Conservation (phyloP, 2,888 invertebrate genomes). For the Muscina levida region DNA sequence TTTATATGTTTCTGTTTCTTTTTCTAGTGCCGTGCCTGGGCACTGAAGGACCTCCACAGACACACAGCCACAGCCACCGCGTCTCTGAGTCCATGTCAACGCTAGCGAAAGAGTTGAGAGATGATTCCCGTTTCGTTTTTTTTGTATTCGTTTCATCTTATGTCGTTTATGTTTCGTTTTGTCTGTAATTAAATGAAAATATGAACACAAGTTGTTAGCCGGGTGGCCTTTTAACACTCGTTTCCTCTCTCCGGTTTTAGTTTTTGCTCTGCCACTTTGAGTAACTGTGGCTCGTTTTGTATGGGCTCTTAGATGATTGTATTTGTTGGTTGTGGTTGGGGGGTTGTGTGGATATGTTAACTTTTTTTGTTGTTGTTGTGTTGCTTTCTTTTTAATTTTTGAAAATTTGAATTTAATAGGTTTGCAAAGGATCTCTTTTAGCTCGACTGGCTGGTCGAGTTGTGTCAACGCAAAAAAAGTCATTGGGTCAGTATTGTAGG, state of each 20-base stretch:
- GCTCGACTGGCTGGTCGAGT: not conserved
- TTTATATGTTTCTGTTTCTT: not conserved
- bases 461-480: not conserved
- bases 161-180: slow-evolving; percentile 21
- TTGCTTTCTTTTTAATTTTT: not conserved
- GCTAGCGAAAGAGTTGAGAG: not conserved
- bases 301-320: no score
- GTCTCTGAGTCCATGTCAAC: no score
- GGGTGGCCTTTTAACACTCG: slow-evolving; percentile 20
- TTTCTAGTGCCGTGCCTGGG: not conserved
- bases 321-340: not conserved
- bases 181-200: slow-evolving; percentile 43
- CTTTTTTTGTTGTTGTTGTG: not conserved
- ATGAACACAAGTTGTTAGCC: slow-evolving; percentile 31
- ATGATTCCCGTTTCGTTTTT: not conserved
- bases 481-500: slow-evolving; percentile 34
- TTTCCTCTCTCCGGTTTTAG: not conserved
- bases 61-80: no score
- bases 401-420: slow-evolving; percentile 35
- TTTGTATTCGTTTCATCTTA: not conserved
- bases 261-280: not conserved
- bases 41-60: slow-evolving; percentile 4
- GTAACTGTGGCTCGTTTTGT: no score
- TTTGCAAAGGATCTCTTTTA: not conserved
- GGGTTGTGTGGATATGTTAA: not conserved